Conservation (phyloP, 2,113 vertebrate species). For the Acrocephalus arundinaceus region DNA sequence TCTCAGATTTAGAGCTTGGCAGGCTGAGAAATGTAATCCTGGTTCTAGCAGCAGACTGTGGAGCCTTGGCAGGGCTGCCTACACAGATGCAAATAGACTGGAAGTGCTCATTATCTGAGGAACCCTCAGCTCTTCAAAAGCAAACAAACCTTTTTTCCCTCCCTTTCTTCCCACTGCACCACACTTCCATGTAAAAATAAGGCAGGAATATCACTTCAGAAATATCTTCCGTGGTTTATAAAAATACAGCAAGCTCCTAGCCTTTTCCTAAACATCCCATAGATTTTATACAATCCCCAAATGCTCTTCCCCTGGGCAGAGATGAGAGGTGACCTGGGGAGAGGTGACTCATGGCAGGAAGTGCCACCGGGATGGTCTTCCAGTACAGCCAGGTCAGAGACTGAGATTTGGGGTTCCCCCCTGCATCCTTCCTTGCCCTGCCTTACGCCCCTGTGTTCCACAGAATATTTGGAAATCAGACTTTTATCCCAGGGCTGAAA, state of each 20-base stretch:
- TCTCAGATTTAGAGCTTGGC: neutral
- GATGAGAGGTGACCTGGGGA: neutral
- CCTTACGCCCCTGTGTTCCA: neutral
- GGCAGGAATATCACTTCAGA: neutral
- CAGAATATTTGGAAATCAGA: neutral
- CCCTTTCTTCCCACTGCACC: neutral
- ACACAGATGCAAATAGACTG: slow-evolving; percentile 1
- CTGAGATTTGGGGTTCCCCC: neutral
- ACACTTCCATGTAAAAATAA: neutral
- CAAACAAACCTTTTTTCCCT: neutral
- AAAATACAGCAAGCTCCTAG: neutral
- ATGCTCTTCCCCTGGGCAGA: neutral
- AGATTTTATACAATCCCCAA: neutral
- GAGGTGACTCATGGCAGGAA: rapidly evolving
- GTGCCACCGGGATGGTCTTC: rapidly evolving
- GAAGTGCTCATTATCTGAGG: neutral
- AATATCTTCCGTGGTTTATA: neutral
- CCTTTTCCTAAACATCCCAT: neutral
- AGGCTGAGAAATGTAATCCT: neutral
- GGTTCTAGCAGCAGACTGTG: neutral
- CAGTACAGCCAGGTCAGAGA: neutral
- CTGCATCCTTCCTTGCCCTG: no score
- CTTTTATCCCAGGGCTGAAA: neutral
- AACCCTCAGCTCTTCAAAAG: neutral
- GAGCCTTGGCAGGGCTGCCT: neutral